phyloP scores from a whole-genome alignment of 2,797 vertebrate genomes.

The Sylvilagus floridanus region DNA sequence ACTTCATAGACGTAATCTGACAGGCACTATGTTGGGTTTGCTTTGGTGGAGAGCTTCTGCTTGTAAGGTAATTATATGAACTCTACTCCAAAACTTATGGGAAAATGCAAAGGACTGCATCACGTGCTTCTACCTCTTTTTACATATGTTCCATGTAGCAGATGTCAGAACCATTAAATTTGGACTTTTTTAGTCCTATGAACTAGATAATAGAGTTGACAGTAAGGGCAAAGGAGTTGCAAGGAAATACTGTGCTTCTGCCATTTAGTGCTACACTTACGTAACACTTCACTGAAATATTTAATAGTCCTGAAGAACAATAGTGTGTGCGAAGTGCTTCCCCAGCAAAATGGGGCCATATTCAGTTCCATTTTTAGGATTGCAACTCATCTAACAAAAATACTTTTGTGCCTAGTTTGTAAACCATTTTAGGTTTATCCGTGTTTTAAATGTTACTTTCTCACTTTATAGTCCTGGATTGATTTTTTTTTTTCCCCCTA shows the following conservation, averaged over 20 bases:
- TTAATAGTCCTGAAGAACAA: conserved; percentile 16
- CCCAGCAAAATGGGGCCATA: background rate
- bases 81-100: conserved; percentile 74
- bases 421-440: background rate
- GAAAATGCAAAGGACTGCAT: conserved; percentile 69
- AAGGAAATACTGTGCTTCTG: conserved; percentile 66
- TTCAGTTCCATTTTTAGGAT: background rate
- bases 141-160: conserved; percentile 69
- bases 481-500: background rate
- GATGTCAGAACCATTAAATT: conserved; percentile 74
- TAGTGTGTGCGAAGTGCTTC: background rate
- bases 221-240: conserved; percentile 46
- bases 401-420: background rate
- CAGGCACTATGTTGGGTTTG: conserved; percentile 52
- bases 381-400: background rate
- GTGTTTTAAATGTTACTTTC: background rate
- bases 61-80: conserved; percentile 76
- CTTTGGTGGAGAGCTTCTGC: conserved; percentile 63
- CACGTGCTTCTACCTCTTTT: conserved; percentile 64
- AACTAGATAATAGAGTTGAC: conserved; percentile 61
- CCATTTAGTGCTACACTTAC: conserved; percentile 47
- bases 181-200: conserved; percentile 73
- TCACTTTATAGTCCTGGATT: conserved; percentile 61
- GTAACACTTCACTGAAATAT: conserved; percentile 22
- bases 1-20: conserved; percentile 57